Evolutionary conservation across 2,797 vertebrate species (phyloP), one percentile per base, ranked within the genome.

Genomic region (Gymnoscopelus braueri): DNA sequence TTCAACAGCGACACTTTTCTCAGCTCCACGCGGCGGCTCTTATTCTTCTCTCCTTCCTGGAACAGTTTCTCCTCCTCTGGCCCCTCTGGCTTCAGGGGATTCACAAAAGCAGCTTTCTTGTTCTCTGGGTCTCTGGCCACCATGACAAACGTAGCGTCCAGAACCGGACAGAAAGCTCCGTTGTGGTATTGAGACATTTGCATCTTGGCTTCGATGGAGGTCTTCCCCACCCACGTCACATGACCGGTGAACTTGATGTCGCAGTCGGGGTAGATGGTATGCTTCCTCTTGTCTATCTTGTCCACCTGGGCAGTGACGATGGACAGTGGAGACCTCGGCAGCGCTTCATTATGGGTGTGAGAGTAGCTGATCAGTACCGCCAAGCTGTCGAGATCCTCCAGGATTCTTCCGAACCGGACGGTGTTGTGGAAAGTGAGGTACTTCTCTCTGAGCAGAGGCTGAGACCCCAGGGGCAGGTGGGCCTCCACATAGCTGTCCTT

Each of bases 351-450:
- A 75, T 93, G 95, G 70, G 95, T 96, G 83, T 99, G 97, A 67
- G 94, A 97, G 87, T 99, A 99, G 72, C 96, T 96, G 89, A 98
- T 95, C 77, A 99, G 95, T 84, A 99, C 98, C 98, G 97, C 97
- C 90, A 99, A 94, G 88, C 97, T 98, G 88, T 99, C 98, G 79
- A 99, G 90, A 83, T 99, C 97, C 92, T 99, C 98, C 91, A 99
- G 94, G 90, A 99, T 97, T 69, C 97, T 91, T 13, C 98, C 97
- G 91, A 99, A 99, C 87, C 94, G 93, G 90, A 99, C 95, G 0
- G 93, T 95, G 84, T 98, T 96, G 88, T 97, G 91, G 71, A 94
- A 94, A 63, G 96, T 99, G 83, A 99, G 91, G 75, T 99, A 99
- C 65, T 98, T 99, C 83, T 99, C 97, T 66, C 96, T 83, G 83